Percentiles rank a stretch among this genome's conserved stretches.
phyloP scores from a whole-genome alignment of 2,113 vertebrate genomes.

The Triplophysa tibetana region DNA sequence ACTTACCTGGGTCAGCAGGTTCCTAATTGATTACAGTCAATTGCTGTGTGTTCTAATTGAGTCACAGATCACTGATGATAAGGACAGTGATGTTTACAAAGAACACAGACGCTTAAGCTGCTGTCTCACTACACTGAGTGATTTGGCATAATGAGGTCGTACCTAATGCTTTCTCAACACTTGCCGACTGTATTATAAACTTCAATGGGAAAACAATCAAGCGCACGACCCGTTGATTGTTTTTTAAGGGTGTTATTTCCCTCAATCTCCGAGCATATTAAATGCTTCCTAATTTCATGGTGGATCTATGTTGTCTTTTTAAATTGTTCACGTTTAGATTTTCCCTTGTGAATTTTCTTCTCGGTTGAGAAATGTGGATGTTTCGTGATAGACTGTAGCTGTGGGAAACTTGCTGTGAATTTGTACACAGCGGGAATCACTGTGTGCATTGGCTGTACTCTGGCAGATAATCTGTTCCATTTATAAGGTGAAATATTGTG shows the following conservation, averaged over 20 bases:
- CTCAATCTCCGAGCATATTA: background rate
- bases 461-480: constrained; percentile 41
- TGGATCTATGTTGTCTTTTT: background rate
- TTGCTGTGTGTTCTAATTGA: constrained; percentile 49
- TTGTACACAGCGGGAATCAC: constrained; percentile 31
- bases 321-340: background rate
- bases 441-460: constrained; percentile 35
- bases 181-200: constrained; percentile 21
- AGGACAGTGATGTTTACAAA: constrained; percentile 48
- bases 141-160: constrained; percentile 41
- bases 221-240: background rate
- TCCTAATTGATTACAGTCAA: constrained; percentile 52
- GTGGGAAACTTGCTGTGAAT: constrained; percentile 34
- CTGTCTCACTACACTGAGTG: constrained; percentile 29
- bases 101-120: constrained; percentile 39
- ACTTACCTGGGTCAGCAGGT: constrained; percentile 40
- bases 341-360: background rate
- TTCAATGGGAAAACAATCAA: constrained; percentile 13
- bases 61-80: constrained; percentile 52
- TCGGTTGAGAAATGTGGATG: constrained; percentile 30
- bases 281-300: background rate
- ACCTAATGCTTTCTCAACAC: constrained; percentile 21
- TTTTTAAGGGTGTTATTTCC: too few relatives aligned
- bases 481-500: constrained; percentile 42
- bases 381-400: constrained; percentile 22